phyloP scores from a whole-genome alignment of 2,888 invertebrate genomes.

The Sympetrum striolatum region DNA sequence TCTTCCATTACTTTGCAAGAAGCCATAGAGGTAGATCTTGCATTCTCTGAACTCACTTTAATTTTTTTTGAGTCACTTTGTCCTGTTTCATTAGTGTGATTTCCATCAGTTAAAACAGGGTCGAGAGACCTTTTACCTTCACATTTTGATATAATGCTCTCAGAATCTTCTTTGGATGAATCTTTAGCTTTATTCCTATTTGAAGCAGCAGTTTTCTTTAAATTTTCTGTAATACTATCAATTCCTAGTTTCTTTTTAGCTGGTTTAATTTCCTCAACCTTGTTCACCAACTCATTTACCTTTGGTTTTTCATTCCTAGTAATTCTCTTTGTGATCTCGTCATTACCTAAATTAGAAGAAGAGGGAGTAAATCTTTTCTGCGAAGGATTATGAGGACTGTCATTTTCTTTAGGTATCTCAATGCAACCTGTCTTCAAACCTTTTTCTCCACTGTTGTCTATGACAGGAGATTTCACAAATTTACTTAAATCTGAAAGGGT shows the following conservation, averaged over 20 bases:
- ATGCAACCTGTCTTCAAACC: not conserved
- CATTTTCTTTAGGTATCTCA: not conserved
- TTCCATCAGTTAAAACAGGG: not conserved
- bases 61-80: constrained; percentile 7
- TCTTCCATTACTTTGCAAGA: not conserved
- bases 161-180: not conserved
- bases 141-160: not conserved
- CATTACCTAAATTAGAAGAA: not conserved
- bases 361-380: not conserved
- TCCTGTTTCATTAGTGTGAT: not conserved
- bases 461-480: not conserved
- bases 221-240: not conserved
- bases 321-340: not conserved
- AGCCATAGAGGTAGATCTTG: not conserved
- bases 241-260: not conserved
- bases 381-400: not conserved
- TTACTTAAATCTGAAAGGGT: not conserved
- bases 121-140: not conserved
- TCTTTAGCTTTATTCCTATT: constrained; percentile 19
- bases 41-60: not conserved
- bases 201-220: not conserved
- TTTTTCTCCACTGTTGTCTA: not conserved
- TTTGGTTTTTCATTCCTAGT: constrained; percentile 10
- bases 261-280: not conserved
- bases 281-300: not conserved